phyloP scores from a whole-genome alignment of 2,888 invertebrate species.

The Calliphora vomitoria region DNA sequence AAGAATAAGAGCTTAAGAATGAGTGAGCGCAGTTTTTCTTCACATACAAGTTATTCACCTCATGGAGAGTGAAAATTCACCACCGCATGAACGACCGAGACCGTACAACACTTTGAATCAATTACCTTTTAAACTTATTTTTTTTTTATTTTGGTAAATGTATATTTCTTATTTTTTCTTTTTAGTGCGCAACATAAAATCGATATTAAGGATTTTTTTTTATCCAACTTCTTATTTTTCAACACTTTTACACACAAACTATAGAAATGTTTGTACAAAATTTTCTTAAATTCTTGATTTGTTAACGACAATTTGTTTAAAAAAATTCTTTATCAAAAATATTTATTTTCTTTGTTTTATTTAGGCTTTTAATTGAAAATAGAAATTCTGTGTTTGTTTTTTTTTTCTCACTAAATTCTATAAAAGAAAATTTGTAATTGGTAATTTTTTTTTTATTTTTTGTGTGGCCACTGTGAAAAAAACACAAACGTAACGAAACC shows the following conservation, averaged over 20 bases:
- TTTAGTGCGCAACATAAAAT: conserved; percentile 74
- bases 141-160: conserved; percentile 3
- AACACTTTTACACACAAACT: conserved; percentile 65
- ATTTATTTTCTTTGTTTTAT: conserved; percentile 70
- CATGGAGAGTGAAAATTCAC: conserved; percentile 32
- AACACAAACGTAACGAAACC: conserved; percentile 66
- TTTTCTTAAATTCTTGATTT: conserved; percentile 67
- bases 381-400: conserved; percentile 8
- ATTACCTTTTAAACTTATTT: conserved; percentile 56
- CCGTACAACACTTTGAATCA: conserved; percentile 27
- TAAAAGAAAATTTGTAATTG: conserved; percentile 29
- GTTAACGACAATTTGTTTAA: background rate
- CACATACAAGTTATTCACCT: conserved; percentile 30
- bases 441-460: conserved; percentile 11
- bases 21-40: conserved; percentile 42
- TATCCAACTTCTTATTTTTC: conserved; percentile 72
- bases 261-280: conserved; percentile 69
- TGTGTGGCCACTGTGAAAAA: background rate
- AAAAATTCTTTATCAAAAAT: conserved; percentile 64
- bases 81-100: background rate
- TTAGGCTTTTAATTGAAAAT: background rate
- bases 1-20: conserved; percentile 30
- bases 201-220: conserved; percentile 75
- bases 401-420: conserved; percentile 36
- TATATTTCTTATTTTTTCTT: conserved; percentile 42